phyloP scores from a whole-genome alignment of 1,140 invertebrate genomes.

The Ectropis grisescens region DNA sequence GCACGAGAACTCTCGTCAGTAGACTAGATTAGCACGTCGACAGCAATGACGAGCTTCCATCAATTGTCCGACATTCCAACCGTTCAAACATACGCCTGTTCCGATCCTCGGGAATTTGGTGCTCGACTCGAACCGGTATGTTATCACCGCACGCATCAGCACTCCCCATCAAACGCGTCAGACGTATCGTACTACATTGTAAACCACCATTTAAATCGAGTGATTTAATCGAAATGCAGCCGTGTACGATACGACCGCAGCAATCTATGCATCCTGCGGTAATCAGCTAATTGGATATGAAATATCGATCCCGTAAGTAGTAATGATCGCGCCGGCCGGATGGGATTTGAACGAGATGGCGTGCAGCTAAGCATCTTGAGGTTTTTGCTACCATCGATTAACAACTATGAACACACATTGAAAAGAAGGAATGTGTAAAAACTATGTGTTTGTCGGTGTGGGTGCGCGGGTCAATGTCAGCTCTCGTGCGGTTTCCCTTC shows the following conservation, averaged over 20 bases:
- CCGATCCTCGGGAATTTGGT: slow-evolving; percentile 51
- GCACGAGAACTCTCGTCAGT: slow-evolving; percentile 44
- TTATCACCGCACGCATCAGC: slow-evolving; percentile 54
- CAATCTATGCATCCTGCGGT: slow-evolving; percentile 22
- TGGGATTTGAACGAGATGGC: slow-evolving; percentile 8
- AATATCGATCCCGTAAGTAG: slow-evolving; percentile 28
- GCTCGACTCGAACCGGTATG: slow-evolving; percentile 53
- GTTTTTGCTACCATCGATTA: slow-evolving; percentile 8
- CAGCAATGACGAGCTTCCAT: slow-evolving; percentile 47
- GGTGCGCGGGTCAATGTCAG: slow-evolving; percentile 31
- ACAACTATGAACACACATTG: too few relatives aligned
- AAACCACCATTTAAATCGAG: slow-evolving; percentile 47
- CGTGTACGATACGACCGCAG: slow-evolving; percentile 21
- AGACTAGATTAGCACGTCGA: slow-evolving; percentile 33
- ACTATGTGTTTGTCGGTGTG: slow-evolving; percentile 1
- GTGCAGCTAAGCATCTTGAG: slow-evolving; percentile 14
- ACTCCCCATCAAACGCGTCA: slow-evolving; percentile 47
- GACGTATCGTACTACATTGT: slow-evolving; percentile 39
- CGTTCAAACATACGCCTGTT: slow-evolving; percentile 43
- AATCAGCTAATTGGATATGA: slow-evolving; percentile 45
- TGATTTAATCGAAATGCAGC: slow-evolving; percentile 27
- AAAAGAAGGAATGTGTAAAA: neutral
- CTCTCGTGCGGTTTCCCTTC: slow-evolving; percentile 35
- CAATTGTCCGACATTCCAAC: slow-evolving; percentile 46
- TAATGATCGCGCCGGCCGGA: slow-evolving; percentile 20